A percentile compares a stretch with the other conserved stretches of the same genome.
phyloP scores from a whole-genome alignment of 2,113 vertebrate species.

The Oncorhynchus tshawytscha region DNA sequence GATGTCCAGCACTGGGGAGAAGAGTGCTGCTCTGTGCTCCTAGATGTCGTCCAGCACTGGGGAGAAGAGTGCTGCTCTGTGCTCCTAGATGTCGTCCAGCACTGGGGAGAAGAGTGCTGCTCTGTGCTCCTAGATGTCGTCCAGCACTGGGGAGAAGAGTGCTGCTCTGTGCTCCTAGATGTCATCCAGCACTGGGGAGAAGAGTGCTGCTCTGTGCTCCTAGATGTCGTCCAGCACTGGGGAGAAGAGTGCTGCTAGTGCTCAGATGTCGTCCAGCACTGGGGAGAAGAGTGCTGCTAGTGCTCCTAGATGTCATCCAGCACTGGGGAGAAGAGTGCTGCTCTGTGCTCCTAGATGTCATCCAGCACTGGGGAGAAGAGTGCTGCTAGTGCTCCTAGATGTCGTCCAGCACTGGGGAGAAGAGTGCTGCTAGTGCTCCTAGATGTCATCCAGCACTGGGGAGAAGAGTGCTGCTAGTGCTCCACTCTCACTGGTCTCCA shows the following conservation, averaged over 20 bases:
- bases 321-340: conserved; percentile 74
- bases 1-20: conserved; percentile 60
- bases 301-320: conserved; percentile 53
- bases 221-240: conserved; percentile 51
- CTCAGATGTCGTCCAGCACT: conserved; percentile 46
- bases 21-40: conserved; percentile 77
- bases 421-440: conserved; percentile 15
- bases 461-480: conserved; percentile 80
- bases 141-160: conserved; percentile 73
- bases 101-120: conserved; percentile 75
- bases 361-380: too few relatives aligned
- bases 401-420: too few relatives aligned
- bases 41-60: conserved; percentile 51
- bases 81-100: conserved; percentile 53
- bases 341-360: conserved; percentile 42
- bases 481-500: conserved; percentile 66
- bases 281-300: conserved; percentile 80
- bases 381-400: too few relatives aligned
- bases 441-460: conserved; percentile 47
- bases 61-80: conserved; percentile 79
- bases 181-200: conserved; percentile 56
- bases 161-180: conserved; percentile 70
- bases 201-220: conserved; percentile 76
- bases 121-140: conserved; percentile 67
- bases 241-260: conserved; percentile 79